Evolutionary conservation across 2,888 invertebrate genomes (phyloP), one percentile per base, ranked within the genome.

Genomic region (Acronicta aceris): DNA sequence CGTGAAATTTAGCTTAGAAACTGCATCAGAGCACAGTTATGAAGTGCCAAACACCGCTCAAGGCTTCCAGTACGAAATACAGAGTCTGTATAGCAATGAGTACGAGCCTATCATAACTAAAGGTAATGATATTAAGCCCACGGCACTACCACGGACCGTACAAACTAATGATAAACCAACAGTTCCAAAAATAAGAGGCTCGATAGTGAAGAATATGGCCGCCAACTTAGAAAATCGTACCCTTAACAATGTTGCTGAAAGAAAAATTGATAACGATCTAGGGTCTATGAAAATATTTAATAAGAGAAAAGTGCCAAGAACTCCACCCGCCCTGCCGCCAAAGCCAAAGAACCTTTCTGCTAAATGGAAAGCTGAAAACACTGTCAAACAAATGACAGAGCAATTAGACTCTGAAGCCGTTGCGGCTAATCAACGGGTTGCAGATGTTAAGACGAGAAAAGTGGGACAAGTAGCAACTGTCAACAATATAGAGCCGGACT

Each of bases 251-350:
- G 48, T 76, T 42, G 93, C 95, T 76, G 96, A 96, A 61, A 91
- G 92, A 41, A 91, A 87, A 69, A 69, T 80, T 61, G 95, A 95
- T 59, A 86, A 82, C 52, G 93, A 87, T 66, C 77, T 85, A 55
- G 90, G 89, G 64, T 85, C 92, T 51, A 93, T 93, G 91, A 94
- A 94, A 74, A 90, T 93, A 78, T 92, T 94, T 68, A 95, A 95
- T 74, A 95, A 92, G 72, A 91, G 90, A 74, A 96, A 96, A 88
- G 96, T 96, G 65, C 93, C 96, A 79, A 92, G 96, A 81, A 95
- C 95, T 71, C 97, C 97, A 61, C 97, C 97, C 56, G 97, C 97
- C 71, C 90, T 98, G 85, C 97, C 97, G 65, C 97, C 97, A 47
- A 97, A 97, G 90, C 97, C 97, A 79, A 96, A 96, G 75, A 97